Percentiles rank a stretch among this genome's conserved stretches.
Conservation (phyloP, 2,113 vertebrate species). For the Rhabdomys dilectus region DNA sequence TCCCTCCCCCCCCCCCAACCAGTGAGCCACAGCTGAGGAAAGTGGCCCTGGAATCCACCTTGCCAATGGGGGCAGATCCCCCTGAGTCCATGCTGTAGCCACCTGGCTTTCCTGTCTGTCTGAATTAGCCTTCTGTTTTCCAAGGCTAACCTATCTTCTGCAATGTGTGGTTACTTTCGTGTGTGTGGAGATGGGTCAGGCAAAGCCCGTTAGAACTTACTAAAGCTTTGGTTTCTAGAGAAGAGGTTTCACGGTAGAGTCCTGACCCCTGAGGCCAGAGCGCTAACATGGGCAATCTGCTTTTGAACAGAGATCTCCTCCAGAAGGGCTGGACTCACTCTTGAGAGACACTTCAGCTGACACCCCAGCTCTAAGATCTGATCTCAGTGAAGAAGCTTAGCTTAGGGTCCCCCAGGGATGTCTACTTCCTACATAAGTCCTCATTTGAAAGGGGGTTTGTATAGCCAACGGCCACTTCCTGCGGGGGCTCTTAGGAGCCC, state of each 20-base stretch:
- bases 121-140: background rate
- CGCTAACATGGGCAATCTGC: background rate
- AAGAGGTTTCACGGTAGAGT: background rate
- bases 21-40: background rate
- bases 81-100: fast-evolving
- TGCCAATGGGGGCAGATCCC: background rate
- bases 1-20: too few species aligned
- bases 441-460: background rate
- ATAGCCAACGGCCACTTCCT: background rate
- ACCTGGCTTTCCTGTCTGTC: background rate
- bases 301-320: background rate
- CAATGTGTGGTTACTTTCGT: too few species aligned
- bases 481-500: background rate
- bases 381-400: background rate
- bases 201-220: background rate
- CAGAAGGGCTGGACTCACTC: background rate
- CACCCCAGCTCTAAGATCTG: background rate
- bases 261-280: background rate
- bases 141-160: background rate
- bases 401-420: background rate
- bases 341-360: background rate
- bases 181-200: background rate
- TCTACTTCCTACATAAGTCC: background rate
- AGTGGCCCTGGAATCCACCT: background rate
- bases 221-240: background rate